Evolutionary conservation across 2,113 vertebrate species (phyloP), one percentile per base, ranked within the genome.

Genomic region (Pseudopipra pipra): DNA sequence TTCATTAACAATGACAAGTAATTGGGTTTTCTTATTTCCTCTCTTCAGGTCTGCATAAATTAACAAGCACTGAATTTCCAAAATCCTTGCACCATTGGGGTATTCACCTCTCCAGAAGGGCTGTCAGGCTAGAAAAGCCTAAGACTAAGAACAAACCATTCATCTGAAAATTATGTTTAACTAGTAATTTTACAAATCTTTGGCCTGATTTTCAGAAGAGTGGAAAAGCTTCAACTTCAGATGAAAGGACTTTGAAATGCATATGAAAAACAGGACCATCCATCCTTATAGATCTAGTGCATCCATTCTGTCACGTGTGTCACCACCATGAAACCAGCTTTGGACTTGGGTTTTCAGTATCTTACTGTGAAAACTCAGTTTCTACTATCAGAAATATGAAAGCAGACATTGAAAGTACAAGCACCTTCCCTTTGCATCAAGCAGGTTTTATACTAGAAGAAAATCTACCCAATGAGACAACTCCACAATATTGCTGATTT

Each of bases 401-500:
- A 59, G 12, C 8, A 41, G 56, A 74, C 12, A 58, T 2, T 10
- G 11, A 76, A 76, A 92, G 31, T 41, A 28, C 43, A 66, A 89
- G 23, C 18, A 54, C 14, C 14, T 62, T 70, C 25, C 31, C n/a
- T 63, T 55, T 84, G 4, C 27, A 62, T 41, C n/a, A 78, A 70
- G 25, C 35, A 25, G 0, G 2, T 43, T 87, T 68, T 47, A 72
- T 6, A 62, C 8, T 28, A 63, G 21, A 85, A 86, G 30, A 89
- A 78, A 71, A 81, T 46, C n/a, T 52, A 71, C 9, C 6, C 3
- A 3, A 62, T 0, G 0, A 67, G 17, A 75, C 12, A 79, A 67
- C 5, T 18, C 11, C 6, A 58, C 18, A 43, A 2, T 46, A 49
- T 9, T 56, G 68, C 28, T 0, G 0, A 66, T 71, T 58, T 5